A percentile compares a stretch with the other conserved stretches of the same genome.
Conservation (phyloP, 1,140 invertebrate genomes). For the Orussus abietinus region DNA sequence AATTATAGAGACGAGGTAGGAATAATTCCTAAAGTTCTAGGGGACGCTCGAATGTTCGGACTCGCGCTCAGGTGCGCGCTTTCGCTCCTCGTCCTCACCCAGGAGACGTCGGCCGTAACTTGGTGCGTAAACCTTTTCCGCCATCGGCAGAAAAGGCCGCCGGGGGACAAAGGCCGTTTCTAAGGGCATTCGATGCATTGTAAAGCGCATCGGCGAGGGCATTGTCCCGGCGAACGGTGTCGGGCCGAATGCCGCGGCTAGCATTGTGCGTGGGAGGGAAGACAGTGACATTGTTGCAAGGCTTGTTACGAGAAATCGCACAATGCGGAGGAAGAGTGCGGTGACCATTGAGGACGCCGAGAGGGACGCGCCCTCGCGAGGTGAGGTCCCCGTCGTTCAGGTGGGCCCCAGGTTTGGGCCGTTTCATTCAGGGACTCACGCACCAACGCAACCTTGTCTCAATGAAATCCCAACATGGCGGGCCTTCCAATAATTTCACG, state of each 20-base stretch:
- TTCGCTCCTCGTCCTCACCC: slow-evolving; percentile 20
- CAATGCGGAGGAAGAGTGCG: slow-evolving; percentile 30
- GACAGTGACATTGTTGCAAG: slow-evolving; percentile 35
- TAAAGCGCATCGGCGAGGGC: slow-evolving; percentile 17
- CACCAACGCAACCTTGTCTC: too few species aligned
- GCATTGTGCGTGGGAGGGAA: slow-evolving; percentile 33
- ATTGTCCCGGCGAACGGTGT: slow-evolving; percentile 29
- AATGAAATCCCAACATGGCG: too few species aligned
- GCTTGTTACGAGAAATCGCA: slow-evolving; percentile 37
- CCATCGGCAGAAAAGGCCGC: slow-evolving; percentile 26
- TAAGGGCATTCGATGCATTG: slow-evolving; percentile 31
- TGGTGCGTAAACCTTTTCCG: slow-evolving; percentile 15
- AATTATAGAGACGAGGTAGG: too few species aligned
- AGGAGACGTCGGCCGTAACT: not conserved
- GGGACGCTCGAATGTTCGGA: too few species aligned
- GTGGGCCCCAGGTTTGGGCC: too few species aligned
- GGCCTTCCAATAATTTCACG: too few species aligned
- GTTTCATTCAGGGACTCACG: too few species aligned
- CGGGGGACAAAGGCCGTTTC: slow-evolving; percentile 35
- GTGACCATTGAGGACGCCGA: slow-evolving; percentile 29
- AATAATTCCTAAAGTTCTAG: too few species aligned
- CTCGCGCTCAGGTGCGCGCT: slow-evolving; percentile 5
- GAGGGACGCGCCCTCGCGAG: too few species aligned
- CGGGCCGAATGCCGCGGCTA: slow-evolving; percentile 29
- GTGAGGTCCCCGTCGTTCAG: too few species aligned